These are phyloP conservation scores for Crepidodera aurea DNA, from an alignment of 2,888 invertebrate genomes.

Conservation along the genomic window DNA sequence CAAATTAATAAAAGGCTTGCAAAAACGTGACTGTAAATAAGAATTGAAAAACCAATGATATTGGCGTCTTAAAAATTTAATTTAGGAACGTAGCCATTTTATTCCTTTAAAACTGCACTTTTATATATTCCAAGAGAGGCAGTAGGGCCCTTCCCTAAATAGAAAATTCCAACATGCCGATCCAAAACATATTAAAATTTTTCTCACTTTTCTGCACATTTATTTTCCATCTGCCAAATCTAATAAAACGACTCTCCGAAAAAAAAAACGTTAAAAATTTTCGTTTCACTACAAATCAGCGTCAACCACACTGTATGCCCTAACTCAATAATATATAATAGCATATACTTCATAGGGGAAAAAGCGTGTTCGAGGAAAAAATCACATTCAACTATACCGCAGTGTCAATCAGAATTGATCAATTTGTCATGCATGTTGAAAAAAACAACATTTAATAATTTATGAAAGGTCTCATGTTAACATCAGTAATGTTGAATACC, in stretches of 20 bases:
- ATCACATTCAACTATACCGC: background rate
- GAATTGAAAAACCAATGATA: too few species aligned
- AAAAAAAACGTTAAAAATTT: constrained; percentile 7
- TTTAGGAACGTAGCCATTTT: too few species aligned
- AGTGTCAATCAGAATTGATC: constrained; percentile 4
- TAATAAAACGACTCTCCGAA: constrained; percentile 10
- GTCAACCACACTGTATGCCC: constrained; percentile 14
- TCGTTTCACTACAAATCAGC: constrained; percentile 18
- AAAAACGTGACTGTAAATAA: too few species aligned
- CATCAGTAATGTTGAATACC: too few species aligned
- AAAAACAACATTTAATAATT: background rate
- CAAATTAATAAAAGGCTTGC: too few species aligned
- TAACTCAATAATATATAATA: constrained; percentile 6
- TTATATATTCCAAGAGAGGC: background rate
- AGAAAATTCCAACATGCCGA: background rate
- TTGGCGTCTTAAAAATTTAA: too few species aligned
- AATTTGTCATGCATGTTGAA: background rate
- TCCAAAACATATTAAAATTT: constrained; percentile 15
- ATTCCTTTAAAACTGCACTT: background rate
- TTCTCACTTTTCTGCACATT: constrained; percentile 12
- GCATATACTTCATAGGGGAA: background rate
- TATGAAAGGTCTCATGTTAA: too few species aligned
- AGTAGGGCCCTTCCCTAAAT: background rate
- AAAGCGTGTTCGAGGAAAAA: constrained; percentile 1
- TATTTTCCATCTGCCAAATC: constrained; percentile 21